Conservation (phyloP, 2,888 invertebrate species). For the Pinctada fucata region DNA sequence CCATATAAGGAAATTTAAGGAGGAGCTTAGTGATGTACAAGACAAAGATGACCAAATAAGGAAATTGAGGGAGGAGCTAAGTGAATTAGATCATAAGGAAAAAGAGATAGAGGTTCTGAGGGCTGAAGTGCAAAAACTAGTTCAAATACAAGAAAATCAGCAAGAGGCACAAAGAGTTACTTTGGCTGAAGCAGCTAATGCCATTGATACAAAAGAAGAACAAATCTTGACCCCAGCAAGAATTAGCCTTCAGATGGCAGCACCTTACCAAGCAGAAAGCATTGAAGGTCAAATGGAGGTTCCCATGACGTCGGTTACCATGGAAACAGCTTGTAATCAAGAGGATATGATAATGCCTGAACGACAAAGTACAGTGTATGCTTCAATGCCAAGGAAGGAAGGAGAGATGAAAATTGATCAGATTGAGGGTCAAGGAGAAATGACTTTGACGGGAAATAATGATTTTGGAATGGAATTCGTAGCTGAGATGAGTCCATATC, state of each 20-base stretch:
- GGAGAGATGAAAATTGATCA: too few species aligned
- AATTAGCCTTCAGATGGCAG: not conserved
- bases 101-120: not conserved
- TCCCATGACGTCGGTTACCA: too few species aligned
- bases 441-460: too few species aligned
- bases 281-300: too few species aligned
- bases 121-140: not conserved
- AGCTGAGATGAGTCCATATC: too few species aligned
- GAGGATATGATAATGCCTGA: not conserved
- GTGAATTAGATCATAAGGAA: conserved; percentile 27
- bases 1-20: conserved; percentile 38
- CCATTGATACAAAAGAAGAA: not conserved
- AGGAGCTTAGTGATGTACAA: conserved; percentile 43
- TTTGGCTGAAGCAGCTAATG: not conserved
- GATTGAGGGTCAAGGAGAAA: too few species aligned
- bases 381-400: not conserved
- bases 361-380: not conserved
- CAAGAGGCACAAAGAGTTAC: not conserved
- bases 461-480: too few species aligned
- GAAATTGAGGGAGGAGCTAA: conserved; percentile 51
- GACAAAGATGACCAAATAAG: conserved; percentile 50
- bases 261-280: too few species aligned
- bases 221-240: not conserved
- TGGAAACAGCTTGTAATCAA: not conserved
- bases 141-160: conserved; percentile 14